These are phyloP conservation scores for Latrodectus hesperus DNA, from an alignment of 2,888 invertebrate genomes.

Conservation along the genomic window DNA sequence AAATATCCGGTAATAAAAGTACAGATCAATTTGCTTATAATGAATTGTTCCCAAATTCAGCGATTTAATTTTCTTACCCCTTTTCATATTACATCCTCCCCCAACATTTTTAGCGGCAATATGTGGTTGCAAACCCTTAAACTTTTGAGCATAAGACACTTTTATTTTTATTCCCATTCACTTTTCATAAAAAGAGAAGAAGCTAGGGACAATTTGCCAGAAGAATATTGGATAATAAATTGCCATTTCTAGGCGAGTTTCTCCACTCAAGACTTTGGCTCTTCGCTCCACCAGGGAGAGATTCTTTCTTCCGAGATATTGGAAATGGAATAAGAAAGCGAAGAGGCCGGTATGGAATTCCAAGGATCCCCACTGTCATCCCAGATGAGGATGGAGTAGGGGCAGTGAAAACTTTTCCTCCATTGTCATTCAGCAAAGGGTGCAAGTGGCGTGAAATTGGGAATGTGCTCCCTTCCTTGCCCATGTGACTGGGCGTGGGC, in stretches of 20 bases:
- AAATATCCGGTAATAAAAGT: not conserved
- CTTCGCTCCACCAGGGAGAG: not conserved
- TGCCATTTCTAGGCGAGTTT: not conserved
- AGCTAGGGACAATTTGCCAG: slow-evolving; percentile 26
- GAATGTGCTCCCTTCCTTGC: not conserved
- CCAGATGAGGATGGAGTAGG: not conserved
- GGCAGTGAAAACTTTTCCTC: not conserved
- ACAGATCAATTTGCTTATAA: not conserved
- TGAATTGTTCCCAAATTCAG: not conserved
- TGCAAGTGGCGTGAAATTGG: slow-evolving; percentile 1
- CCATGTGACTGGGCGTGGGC: not conserved
- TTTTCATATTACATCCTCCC: not conserved
- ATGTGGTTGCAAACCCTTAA: not conserved
- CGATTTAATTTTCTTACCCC: not conserved
- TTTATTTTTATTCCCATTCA: too few relatives aligned
- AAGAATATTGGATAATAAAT: slow-evolving; percentile 55
- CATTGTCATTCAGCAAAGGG: not conserved
- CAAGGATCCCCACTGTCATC: not conserved
- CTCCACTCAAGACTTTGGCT: not conserved
- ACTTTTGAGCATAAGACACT: not conserved
- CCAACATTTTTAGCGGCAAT: not conserved
- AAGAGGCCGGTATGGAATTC: not conserved
- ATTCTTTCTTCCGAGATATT: not conserved
- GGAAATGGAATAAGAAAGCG: not conserved
- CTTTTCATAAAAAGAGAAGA: too few relatives aligned